phyloP scores from a whole-genome alignment of 2,888 invertebrate genomes.

The Napeogenes sylphis region DNA sequence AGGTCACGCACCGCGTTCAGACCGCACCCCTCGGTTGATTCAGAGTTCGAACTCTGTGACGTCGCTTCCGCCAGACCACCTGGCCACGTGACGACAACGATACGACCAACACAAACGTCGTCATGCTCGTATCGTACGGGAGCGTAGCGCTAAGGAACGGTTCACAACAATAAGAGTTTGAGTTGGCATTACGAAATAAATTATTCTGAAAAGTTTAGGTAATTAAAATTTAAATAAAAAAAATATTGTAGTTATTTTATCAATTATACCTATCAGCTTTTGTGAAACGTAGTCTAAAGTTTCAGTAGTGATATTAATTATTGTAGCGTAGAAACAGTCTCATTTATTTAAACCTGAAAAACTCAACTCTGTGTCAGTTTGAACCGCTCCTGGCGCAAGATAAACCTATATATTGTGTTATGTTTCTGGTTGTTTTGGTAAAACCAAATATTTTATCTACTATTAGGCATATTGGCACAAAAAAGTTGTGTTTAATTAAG shows the following conservation, averaged over 20 bases:
- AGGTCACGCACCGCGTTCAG: conserved; percentile 34
- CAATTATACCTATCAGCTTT: conserved; percentile 12
- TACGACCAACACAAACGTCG: conserved; percentile 3
- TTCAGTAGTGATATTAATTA: conserved; percentile 3
- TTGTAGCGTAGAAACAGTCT: conserved; percentile 10
- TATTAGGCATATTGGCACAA: conserved; percentile 79
- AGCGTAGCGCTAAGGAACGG: conserved; percentile 31
- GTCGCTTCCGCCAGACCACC: conserved; percentile 16
- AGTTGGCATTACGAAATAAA: background rate
- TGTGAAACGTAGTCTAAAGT: background rate
- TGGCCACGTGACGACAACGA: conserved; percentile 13
- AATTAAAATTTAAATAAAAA: background rate
- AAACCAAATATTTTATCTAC: conserved; percentile 73
- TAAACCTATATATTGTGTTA: conserved; percentile 30
- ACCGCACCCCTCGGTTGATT: conserved; percentile 29
- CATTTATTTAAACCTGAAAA: conserved; percentile 1
- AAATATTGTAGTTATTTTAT: conserved; percentile 12
- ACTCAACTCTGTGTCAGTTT: conserved; percentile 12
- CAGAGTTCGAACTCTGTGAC: conserved; percentile 21
- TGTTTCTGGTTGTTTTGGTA: conserved; percentile 57
- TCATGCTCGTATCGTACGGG: conserved; percentile 31
- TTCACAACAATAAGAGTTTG: conserved; percentile 17
- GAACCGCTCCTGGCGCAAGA: conserved; percentile 33
- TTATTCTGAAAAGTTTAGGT: background rate
- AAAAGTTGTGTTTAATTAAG: conserved; percentile 78